Conservation (phyloP, 1,140 invertebrate species). For the Drosophila kurseongensis region DNA sequence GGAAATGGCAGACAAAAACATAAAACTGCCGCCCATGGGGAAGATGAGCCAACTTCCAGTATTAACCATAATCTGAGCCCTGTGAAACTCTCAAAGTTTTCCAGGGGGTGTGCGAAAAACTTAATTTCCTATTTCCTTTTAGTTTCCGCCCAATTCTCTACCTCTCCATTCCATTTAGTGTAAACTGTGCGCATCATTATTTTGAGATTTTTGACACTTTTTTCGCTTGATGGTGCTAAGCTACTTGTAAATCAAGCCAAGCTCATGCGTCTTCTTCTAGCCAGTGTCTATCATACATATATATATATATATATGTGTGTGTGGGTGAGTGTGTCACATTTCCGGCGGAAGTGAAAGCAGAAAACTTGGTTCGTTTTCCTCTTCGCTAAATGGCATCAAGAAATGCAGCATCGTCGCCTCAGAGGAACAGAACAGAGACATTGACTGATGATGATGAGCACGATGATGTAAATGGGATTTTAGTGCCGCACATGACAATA, state of each 20-base stretch:
- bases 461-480: conserved; percentile 83
- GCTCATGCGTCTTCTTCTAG: conserved; percentile 54
- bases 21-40: not conserved
- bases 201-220: conserved; percentile 82
- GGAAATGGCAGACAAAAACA: conserved; percentile 63
- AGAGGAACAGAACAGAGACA: conserved; percentile 47
- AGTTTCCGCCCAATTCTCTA: conserved; percentile 27
- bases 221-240: conserved; percentile 67
- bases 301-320: conserved; percentile 1
- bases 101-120: conserved; percentile 43
- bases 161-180: conserved; percentile 60
- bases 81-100: conserved; percentile 62
- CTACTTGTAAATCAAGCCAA: conserved; percentile 80
- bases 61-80: conserved; percentile 35
- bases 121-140: conserved; percentile 74
- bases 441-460: conserved; percentile 82
- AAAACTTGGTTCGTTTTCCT: conserved; percentile 67
- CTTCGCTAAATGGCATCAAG: conserved; percentile 78
- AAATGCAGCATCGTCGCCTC: conserved; percentile 79
- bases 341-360: conserved; percentile 80
- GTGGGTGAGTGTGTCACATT: conserved; percentile 58
- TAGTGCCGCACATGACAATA: conserved; percentile 78
- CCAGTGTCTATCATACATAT: conserved; percentile 21
- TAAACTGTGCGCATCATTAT: conserved; percentile 79
- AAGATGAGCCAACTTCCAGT: conserved; percentile 19